Evolutionary conservation across 2,888 invertebrate species (phyloP).

Genomic region (Onchidella celtica): DNA sequence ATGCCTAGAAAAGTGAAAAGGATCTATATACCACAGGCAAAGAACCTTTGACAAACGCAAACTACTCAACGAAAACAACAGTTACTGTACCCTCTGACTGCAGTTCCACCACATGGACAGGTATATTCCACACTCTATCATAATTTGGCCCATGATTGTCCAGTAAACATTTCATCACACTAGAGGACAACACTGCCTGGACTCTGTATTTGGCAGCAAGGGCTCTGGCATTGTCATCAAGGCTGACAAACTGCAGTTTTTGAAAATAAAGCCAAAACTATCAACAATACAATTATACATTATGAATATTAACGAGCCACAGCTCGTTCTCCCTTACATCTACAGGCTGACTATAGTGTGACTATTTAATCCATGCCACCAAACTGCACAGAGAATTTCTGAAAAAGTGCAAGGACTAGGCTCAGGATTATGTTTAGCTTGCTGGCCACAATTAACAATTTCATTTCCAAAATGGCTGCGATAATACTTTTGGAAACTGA

Average conservation of each 20-base stretch:
- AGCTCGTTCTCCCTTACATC: not conserved
- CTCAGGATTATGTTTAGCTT: no score
- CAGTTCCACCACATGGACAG: conserved; percentile 66
- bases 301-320: not conserved
- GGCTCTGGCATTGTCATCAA: conserved; percentile 67
- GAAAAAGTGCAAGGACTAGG: no score
- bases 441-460: no score
- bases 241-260: conserved; percentile 67
- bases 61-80: no score
- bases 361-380: no score
- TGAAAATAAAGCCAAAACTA: conserved; percentile 1
- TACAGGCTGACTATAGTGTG: not conserved
- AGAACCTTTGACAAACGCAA: no score
- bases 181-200: conserved; percentile 68
- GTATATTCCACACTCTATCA: conserved; percentile 70
- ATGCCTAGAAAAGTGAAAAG: no score
- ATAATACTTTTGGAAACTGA: no score
- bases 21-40: no score
- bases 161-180: conserved; percentile 67
- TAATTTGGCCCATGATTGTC: conserved; percentile 67
- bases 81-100: conserved; percentile 61
- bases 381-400: no score
- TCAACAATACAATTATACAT: not conserved
- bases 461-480: no score
- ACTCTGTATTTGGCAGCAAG: conserved; percentile 66